These are phyloP conservation scores for Paedocypris sp. DNA, from an alignment of 2,113 vertebrate species.

Conservation along the genomic window DNA sequence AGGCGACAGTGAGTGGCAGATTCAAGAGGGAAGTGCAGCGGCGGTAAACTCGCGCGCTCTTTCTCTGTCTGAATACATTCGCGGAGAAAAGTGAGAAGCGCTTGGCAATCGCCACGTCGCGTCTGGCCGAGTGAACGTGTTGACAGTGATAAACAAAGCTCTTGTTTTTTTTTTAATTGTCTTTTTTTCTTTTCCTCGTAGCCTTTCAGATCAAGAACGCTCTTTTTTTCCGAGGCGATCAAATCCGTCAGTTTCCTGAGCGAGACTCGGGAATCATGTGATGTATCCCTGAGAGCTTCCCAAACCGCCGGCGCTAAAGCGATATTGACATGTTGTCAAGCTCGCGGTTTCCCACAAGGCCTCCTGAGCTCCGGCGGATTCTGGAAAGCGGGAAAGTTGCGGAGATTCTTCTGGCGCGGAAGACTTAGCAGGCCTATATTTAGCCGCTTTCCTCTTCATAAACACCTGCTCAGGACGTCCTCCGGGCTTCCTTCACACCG, in stretches of 20 bases:
- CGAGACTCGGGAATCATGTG: conserved; percentile 48
- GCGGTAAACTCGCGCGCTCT: conserved; percentile 56
- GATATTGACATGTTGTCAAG: conserved; percentile 72
- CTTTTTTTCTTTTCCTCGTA: conserved; percentile 44
- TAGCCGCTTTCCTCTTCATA: conserved; percentile 43
- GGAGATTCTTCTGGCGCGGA: too few relatives aligned
- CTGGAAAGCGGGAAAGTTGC: conserved; percentile 53
- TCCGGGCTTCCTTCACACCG: conserved; percentile 40
- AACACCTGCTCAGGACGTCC: conserved; percentile 57
- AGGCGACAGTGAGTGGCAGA: conserved; percentile 57
- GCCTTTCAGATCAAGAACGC: conserved; percentile 62
- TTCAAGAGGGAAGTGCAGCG: conserved; percentile 52
- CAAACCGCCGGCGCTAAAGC: conserved; percentile 57
- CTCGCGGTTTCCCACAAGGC: conserved; percentile 56
- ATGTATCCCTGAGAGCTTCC: conserved; percentile 63
- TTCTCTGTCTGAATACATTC: conserved; percentile 34
- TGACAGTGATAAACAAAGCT: conserved; percentile 72
- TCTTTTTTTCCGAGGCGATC: conserved; percentile 42
- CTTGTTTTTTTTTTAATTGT: conserved; percentile 49
- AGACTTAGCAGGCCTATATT: conserved; percentile 61
- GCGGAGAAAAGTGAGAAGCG: conserved; percentile 21
- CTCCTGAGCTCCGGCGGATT: conserved; percentile 57
- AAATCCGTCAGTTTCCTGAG: conserved; percentile 47
- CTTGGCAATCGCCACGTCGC: conserved; percentile 40
- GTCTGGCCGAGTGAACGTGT: conserved; percentile 59